Evolutionary conservation across 30 jellyfish, hydroid and myxozoan species (phyloP).

Genomic region (Aurelia sp.): DNA sequence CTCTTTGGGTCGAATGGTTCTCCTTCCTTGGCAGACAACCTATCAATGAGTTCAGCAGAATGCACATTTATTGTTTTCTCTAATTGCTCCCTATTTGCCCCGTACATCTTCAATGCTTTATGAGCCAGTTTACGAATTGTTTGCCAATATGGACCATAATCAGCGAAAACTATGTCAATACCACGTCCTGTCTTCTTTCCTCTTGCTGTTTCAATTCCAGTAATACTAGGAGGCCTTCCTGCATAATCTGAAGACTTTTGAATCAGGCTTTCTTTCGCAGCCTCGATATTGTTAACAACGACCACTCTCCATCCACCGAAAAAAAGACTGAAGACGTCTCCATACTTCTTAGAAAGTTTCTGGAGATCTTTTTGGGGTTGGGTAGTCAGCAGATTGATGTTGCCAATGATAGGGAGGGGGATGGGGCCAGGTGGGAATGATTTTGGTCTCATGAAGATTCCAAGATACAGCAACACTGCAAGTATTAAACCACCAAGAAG

Average conservation of each 20-base stretch:
- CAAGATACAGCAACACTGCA: conserved; percentile 10
- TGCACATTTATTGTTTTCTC: conserved; percentile 37
- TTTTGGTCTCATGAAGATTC: conserved; percentile 47
- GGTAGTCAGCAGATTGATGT: conserved; percentile 50
- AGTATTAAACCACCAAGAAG: conserved; percentile 14
- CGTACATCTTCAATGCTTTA: conserved; percentile 77
- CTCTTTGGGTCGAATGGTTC: conserved; percentile 56
- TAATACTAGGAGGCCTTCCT: conserved; percentile 61
- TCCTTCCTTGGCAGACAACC: conserved; percentile 26
- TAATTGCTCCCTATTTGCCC: conserved; percentile 50
- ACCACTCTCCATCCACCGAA: conserved; percentile 64
- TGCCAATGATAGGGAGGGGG: conserved; percentile 62
- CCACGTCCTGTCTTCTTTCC: conserved; percentile 74
- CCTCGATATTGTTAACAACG: conserved; percentile 32
- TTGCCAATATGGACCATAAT: conserved; percentile 79
- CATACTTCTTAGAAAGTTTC: conserved; percentile 36
- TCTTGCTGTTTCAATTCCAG: conserved; percentile 53
- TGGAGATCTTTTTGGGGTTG: conserved; percentile 52
- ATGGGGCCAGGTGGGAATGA: conserved; percentile 71
- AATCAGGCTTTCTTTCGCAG: conserved; percentile 63
- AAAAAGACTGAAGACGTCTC: conserved; percentile 63
- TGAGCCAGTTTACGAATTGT: conserved; percentile 67
- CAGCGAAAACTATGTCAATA: conserved; percentile 58
- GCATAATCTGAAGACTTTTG: conserved; percentile 66
- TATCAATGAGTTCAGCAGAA: conserved; percentile 28